Evolutionary conservation across 2,888 invertebrate genomes (phyloP), one percentile per base, ranked within the genome.

Genomic region (Blastobasis adustella): DNA sequence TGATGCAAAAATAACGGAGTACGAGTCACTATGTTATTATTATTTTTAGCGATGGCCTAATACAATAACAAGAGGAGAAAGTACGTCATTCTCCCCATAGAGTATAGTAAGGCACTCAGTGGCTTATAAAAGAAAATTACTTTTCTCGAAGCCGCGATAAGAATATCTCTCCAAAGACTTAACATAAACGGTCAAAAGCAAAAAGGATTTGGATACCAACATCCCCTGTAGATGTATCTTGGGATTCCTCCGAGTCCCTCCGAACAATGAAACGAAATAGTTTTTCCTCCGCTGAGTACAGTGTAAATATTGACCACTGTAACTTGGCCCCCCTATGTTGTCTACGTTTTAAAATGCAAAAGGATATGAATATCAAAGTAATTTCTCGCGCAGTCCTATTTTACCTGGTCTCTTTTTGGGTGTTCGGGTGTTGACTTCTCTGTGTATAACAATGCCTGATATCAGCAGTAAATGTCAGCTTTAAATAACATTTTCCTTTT

Each of bases 71-170:
- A 23, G 42, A 42, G 10, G 10, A 4, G 42, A n/a, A n/a, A n/a
- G 0, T 0, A 42, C 42, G 9, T 42, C 7, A n/a, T 42, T 9
- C 40, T 8, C 40, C 10, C 42, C 9, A n/a, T 42, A n/a, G 8
- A n/a, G 9, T 42, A 0, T 5, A 42, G 42, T 6, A 42, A 4
- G 9, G 44, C 5, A 48, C 46, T 44, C 7, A 10, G 46, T 10
- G 45, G 44, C 49, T 53, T 54, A 53, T 38, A 46, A 49, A 58
- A 58, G 56, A 58, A 54, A 57, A 58, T 60, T 58, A 59, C 61
- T 60, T 61, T 58, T 50, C 60, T 53, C 51, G 49, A 47, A 54
- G 55, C 54, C 46, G 43, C 49, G 63, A 64, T 64, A 62, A 58
- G 58, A 58, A 56, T 62, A 62, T 62, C 62, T 62, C 52, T 47